phyloP scores from a whole-genome alignment of 2,888 invertebrate genomes.

The Polietes domitor region DNA sequence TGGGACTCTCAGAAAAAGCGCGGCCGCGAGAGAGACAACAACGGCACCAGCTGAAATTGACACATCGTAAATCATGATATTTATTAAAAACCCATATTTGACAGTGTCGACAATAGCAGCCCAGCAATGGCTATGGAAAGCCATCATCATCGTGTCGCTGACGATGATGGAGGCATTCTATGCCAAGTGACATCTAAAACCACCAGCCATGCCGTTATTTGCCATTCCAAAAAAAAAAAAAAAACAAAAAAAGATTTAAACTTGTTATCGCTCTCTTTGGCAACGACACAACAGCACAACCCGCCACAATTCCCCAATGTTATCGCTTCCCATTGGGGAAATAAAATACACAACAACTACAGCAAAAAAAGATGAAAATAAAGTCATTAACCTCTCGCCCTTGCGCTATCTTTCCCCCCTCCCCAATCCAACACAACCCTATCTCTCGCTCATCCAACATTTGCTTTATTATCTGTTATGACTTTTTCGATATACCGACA shows the following conservation, averaged over 20 bases:
- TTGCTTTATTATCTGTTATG: constrained; percentile 27
- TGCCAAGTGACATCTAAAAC: neutral
- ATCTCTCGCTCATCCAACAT: neutral
- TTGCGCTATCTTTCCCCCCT: neutral
- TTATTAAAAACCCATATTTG: constrained; percentile 71
- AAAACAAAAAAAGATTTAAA: too few species aligned
- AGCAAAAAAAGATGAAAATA: constrained; percentile 9
- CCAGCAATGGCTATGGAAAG: neutral
- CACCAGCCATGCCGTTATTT: neutral
- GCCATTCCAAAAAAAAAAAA: neutral
- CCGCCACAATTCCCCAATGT: neutral
- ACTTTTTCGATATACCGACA: constrained; percentile 8
- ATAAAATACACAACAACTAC: neutral
- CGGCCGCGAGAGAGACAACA: neutral
- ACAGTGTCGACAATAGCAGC: constrained; percentile 17
- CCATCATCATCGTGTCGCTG: neutral
- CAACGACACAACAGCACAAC: neutral
- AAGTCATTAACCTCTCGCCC: constrained; percentile 34
- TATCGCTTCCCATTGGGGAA: neutral
- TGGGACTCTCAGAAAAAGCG: neutral
- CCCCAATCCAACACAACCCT: too few species aligned
- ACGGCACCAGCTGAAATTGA: constrained; percentile 70
- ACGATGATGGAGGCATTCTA: constrained; percentile 9
- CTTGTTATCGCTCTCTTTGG: constrained; percentile 1
- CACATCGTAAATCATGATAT: constrained; percentile 72